Evolutionary conservation across 2,888 invertebrate genomes (phyloP), one percentile per base, ranked within the genome.

Genomic region (Frankliniella intonsa): DNA sequence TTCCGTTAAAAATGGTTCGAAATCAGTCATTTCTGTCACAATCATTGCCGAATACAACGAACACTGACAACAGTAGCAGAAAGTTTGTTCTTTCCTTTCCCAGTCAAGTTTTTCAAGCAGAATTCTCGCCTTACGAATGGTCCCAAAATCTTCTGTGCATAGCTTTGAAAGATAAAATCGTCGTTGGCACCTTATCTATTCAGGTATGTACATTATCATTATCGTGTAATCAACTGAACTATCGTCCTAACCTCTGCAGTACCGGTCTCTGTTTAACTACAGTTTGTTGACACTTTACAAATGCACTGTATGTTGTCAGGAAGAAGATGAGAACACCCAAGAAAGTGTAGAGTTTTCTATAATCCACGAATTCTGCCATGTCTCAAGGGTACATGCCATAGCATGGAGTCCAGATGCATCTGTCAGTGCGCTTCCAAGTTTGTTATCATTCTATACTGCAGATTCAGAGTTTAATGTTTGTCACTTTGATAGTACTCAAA

Each of bases 371-470:
- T 90, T 92, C 84, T 88, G 90, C 76, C 90, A 91, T 83, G 89
- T 90, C 81, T 89, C 88, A 12, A 88, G 91, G 83, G 90, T 91
- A 82, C 90, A 91, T 84, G 89, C 90, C 1, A 86, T 93, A 12
- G 89, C 90, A 49, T 90, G 93, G 87, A 91, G 92, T 80, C 92
- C 93, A 38, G 91, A 92, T 85, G 91, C 92, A 14, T 91, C 91
- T 0, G 85, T 92, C 7, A 90, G 89, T 81, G 87, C 90, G 25
- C 87, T 92, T 19, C 92, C 93, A 3, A 91, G 91, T 86, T 88
- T 89, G 84, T 85, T 91, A n/a, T 86, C 89, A 50, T 91, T 91
- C 85, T 88, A 89, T 83, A 88, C 90, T 3, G 92, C 91, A 38
- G 90, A 90, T 27, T 89, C 89, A 11, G 91, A 92, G 87, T 90